These are phyloP conservation scores for Morbakka virulenta DNA, from an alignment of 30 jellyfish, hydroid and myxozoan genomes.

Conservation along the genomic window DNA sequence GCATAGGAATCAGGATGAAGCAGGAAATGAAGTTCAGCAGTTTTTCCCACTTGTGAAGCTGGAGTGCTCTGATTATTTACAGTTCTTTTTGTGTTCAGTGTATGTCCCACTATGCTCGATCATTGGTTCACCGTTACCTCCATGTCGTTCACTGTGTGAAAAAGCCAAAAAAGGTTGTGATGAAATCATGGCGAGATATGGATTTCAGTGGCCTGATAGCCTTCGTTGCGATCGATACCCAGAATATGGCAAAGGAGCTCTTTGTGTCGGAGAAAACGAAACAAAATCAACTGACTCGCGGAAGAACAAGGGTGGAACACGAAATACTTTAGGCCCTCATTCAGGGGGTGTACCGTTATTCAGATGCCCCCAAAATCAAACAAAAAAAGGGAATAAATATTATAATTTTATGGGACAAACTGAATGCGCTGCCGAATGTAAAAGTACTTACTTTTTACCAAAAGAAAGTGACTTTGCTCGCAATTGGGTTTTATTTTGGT, in stretches of 20 bases:
- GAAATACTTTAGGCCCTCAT: too few relatives aligned
- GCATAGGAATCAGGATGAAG: constrained; percentile 1
- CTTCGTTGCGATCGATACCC: neutral
- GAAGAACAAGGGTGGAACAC: too few relatives aligned
- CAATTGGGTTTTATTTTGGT: constrained; percentile 94
- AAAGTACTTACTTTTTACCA: too few relatives aligned
- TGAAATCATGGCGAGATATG: neutral
- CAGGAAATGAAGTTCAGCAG: neutral
- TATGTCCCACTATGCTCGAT: neutral
- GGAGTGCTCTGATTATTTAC: neutral
- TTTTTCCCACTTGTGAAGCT: neutral
- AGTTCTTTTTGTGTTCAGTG: neutral
- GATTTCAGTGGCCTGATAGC: constrained; percentile 2
- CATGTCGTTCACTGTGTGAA: constrained; percentile 23
- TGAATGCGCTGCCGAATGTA: constrained; percentile 87
- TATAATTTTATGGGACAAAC: constrained; percentile 85
- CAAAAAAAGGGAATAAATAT: constrained; percentile 69
- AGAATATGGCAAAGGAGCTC: constrained; percentile 38
- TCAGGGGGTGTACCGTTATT: constrained; percentile 28
- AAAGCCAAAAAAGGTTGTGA: constrained; percentile 5
- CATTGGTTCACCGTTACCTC: constrained; percentile 31
- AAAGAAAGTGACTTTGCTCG: constrained; percentile 96
- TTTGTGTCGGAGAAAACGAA: constrained; percentile 80
- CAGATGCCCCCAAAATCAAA: constrained; percentile 76
- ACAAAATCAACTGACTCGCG: neutral